Evolutionary conservation across 2,888 invertebrate genomes (phyloP), one percentile per base, ranked within the genome.

Genomic region (Plagodis dolabraria): DNA sequence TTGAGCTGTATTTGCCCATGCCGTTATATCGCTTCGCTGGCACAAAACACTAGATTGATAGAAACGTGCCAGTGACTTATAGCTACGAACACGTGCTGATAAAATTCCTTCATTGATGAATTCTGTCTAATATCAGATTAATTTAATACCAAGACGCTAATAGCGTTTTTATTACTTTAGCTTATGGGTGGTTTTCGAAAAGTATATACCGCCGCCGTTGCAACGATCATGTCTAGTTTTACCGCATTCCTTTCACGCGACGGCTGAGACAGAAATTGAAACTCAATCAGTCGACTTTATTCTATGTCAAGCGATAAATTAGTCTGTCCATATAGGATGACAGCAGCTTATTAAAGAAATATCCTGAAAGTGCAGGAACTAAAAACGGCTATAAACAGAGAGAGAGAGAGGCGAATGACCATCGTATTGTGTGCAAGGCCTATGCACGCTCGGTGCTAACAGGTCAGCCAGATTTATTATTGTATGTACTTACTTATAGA

Each of bases 391-490:
- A 75, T 82, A 82, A 83, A 79, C 76, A 83, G 80, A 85, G 78
- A 81, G 79, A 81, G 79, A 79, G 82, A 82, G 78, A 80, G 82
- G 82, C 75, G 74, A 80, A 75, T 70, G 79, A 79, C 81, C 77
- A 74, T 73, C 71, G 72, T 54, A 45, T 53, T 63, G 63, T 64
- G 70, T 57, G 57, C 80, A 83, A 82, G 84, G 82, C 76, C 81
- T 77, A 75, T 66, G 45, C 53, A 49, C 11, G 35, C 48, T 51
- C 51, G n/a, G 8, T 45, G 10, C 40, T 49, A 10, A 49, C 33
- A 35, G 42, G n/a, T 6, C 43, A 50, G 43, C 43, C 43, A 43
- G 43, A 50, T 42, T 50, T 34, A 43, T 50, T 34, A 38, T 40
- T 43, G 50, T 42, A 36, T 22, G 4, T 22, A 22, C 22, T 22